phyloP scores from a whole-genome alignment of 2,888 invertebrate genomes.

The Caenorhabditis uteleia region DNA sequence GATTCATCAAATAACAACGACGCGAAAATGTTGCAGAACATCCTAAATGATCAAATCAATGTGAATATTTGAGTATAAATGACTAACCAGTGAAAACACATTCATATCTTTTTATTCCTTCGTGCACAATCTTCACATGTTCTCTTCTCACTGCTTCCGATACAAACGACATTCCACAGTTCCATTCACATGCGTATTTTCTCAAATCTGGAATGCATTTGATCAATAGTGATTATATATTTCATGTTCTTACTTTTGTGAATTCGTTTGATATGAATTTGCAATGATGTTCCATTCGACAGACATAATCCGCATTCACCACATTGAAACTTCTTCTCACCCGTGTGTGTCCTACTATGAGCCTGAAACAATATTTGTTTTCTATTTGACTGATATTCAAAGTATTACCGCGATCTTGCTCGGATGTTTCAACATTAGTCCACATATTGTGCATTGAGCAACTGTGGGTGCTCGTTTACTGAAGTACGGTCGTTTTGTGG shows the following conservation, averaged over 20 bases:
- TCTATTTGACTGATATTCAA: neutral
- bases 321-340: slow-evolving; percentile 56
- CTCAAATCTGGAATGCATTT: slow-evolving; percentile 30
- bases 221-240: neutral
- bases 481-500: slow-evolving; percentile 4
- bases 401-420: slow-evolving; percentile 49
- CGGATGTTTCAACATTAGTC: slow-evolving; percentile 54
- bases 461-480: slow-evolving; percentile 22
- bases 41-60: slow-evolving; percentile 1
- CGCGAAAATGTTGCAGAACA: slow-evolving; percentile 16
- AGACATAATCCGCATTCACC: slow-evolving; percentile 45
- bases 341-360: slow-evolving; percentile 56
- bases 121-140: slow-evolving; percentile 57
- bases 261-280: slow-evolving; percentile 51
- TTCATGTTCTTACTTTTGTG: slow-evolving; percentile 32
- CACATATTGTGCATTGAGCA: slow-evolving; percentile 56
- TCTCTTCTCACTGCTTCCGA: slow-evolving; percentile 48
- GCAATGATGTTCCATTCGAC: slow-evolving; percentile 42
- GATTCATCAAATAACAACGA: slow-evolving; percentile 18
- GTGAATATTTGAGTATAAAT: slow-evolving; percentile 5
- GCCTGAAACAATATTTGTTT: slow-evolving; percentile 30
- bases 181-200: slow-evolving; percentile 48
- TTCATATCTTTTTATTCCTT: slow-evolving; percentile 45
- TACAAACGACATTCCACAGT: slow-evolving; percentile 53
- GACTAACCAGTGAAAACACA: slow-evolving; percentile 20